A percentile compares a stretch with the other conserved stretches of the same genome.
These are phyloP conservation scores for Azemiops feae DNA, from an alignment of 2,113 vertebrate species.

Conservation along the genomic window DNA sequence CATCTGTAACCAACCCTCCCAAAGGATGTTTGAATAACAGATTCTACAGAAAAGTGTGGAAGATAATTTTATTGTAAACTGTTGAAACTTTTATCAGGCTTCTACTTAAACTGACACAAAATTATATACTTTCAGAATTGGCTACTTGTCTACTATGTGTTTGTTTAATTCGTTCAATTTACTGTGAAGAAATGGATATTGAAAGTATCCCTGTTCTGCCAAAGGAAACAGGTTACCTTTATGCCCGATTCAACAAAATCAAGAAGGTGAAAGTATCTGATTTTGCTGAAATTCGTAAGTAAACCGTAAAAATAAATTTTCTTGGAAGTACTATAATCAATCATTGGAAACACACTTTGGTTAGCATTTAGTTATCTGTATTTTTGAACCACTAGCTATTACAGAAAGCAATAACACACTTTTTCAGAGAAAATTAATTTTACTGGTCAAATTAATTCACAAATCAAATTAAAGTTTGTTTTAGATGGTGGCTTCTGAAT, in stretches of 20 bases:
- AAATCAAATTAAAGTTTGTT: neutral
- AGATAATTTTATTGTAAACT: neutral
- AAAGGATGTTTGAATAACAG: neutral
- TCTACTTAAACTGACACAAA: neutral
- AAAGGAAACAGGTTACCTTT: slow-evolving; percentile 93
- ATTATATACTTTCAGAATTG: slow-evolving; percentile 72
- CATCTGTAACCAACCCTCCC: neutral
- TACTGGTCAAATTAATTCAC: neutral
- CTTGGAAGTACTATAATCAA: neutral
- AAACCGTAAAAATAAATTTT: neutral
- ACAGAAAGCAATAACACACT: neutral
- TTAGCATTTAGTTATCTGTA: neutral
- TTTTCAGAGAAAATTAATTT: neutral
- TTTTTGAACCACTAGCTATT: neutral
- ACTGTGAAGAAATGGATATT: slow-evolving; percentile 92
- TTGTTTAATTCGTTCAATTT: slow-evolving; percentile 93
- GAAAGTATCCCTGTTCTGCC: slow-evolving; percentile 86
- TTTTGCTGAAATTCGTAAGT: slow-evolving; percentile 89
- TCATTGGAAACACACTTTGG: neutral
- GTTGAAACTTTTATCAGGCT: neutral
- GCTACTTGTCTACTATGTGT: slow-evolving; percentile 94
- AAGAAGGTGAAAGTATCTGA: slow-evolving; percentile 86
- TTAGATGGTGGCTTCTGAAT: neutral
- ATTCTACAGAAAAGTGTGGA: neutral
- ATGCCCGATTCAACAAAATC: slow-evolving; percentile 96